phyloP scores from a whole-genome alignment of 2,888 invertebrate species.

The Rotaria macrura region DNA sequence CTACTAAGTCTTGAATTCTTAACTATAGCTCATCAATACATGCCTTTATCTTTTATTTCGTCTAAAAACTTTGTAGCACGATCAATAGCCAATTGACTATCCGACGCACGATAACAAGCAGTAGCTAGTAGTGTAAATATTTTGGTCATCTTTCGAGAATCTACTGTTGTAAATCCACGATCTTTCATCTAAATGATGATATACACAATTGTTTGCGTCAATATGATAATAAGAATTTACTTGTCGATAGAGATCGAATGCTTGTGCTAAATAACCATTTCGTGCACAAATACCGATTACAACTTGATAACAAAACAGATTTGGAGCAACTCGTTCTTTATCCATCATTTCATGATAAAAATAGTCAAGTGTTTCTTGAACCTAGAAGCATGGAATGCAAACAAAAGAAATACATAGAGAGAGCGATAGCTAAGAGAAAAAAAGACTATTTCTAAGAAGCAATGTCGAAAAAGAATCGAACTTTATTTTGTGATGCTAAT shows the following conservation, averaged over 20 bases:
- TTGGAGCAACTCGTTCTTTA: slow-evolving; percentile 67
- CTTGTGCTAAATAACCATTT: slow-evolving; percentile 72
- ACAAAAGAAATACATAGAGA: neutral
- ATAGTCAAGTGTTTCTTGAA: slow-evolving; percentile 65
- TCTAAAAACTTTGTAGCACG: neutral
- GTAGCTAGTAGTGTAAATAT: slow-evolving; percentile 1
- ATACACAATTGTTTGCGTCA: no score
- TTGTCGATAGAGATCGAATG: slow-evolving; percentile 67
- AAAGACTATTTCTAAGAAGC: no score
- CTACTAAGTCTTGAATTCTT: no score
- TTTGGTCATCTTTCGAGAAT: neutral
- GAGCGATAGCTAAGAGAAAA: neutral
- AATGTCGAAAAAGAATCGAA: no score
- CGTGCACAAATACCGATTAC: slow-evolving; percentile 72
- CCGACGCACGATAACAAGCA: slow-evolving; percentile 10
- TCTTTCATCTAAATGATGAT: slow-evolving; percentile 9
- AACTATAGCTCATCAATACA: neutral
- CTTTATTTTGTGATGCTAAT: neutral
- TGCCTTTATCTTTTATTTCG: neutral
- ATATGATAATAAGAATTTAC: no score
- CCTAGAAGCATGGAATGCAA: slow-evolving; percentile 38
- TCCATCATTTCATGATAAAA: slow-evolving; percentile 64
- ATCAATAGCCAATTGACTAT: neutral
- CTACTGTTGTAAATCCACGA: neutral
- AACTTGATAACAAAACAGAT: slow-evolving; percentile 66